Conservation (phyloP, 2,113 vertebrate genomes). For the Toxotes jaculatrix region DNA sequence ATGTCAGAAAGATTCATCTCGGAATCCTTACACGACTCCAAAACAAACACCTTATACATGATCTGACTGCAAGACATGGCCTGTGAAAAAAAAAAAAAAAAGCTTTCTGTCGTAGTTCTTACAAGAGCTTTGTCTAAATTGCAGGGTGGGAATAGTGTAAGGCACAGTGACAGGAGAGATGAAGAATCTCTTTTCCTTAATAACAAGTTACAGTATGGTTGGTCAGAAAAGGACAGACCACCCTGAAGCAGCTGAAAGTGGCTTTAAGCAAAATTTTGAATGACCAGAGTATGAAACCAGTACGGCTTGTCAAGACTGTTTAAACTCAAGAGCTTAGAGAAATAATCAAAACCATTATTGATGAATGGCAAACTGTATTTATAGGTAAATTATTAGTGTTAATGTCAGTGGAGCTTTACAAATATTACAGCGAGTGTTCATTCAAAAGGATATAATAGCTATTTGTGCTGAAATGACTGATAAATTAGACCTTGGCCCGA, state of each 20-base stretch:
- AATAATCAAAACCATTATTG: constrained; percentile 49
- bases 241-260: constrained; percentile 56
- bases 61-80: constrained; percentile 41
- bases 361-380: constrained; percentile 32
- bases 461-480: constrained; percentile 41
- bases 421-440: constrained; percentile 6
- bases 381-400: constrained; percentile 28
- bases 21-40: constrained; percentile 50
- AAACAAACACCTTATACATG: constrained; percentile 59
- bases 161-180: constrained; percentile 40
- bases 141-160: constrained; percentile 33
- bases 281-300: constrained; percentile 10
- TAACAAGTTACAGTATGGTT: constrained; percentile 25
- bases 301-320: constrained; percentile 33
- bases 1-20: constrained; percentile 63
- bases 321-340: constrained; percentile 35
- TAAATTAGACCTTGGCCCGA: constrained; percentile 22
- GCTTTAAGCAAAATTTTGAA: constrained; percentile 17
- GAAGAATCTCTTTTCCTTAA: constrained; percentile 50
- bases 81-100: background rate
- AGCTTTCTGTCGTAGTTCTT: constrained; percentile 6
- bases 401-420: constrained; percentile 18
- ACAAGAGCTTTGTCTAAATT: constrained; percentile 26
- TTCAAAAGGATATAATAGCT: constrained; percentile 1
- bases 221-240: constrained; percentile 63